These are phyloP conservation scores for Dascyllus trimaculatus DNA, from an alignment of 2,113 vertebrate species.

Conservation along the genomic window DNA sequence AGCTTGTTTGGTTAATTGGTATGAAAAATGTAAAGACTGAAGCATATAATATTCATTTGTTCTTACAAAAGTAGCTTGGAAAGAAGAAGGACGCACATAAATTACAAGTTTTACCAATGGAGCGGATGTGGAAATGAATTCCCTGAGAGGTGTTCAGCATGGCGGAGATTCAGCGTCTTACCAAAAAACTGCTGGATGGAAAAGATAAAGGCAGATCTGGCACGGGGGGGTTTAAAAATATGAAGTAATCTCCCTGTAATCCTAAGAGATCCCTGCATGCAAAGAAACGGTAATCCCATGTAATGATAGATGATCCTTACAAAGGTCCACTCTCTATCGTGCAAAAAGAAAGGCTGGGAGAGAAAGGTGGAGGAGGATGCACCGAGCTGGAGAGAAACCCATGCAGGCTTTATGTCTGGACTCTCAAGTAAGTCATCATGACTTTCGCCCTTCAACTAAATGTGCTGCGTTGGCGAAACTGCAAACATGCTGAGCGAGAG, in stretches of 20 bases:
- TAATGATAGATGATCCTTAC: conserved; percentile 81
- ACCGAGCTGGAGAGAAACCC: conserved; percentile 14
- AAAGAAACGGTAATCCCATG: conserved; percentile 81
- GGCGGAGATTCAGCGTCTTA: conserved; percentile 50
- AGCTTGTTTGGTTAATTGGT: conserved; percentile 26
- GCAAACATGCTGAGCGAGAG: conserved; percentile 62
- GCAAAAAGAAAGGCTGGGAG: conserved; percentile 56
- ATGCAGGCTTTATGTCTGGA: conserved; percentile 40
- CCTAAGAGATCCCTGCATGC: conserved; percentile 78
- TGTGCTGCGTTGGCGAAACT: conserved; percentile 64
- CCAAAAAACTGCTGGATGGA: conserved; percentile 61
- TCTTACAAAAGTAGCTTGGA: conserved; percentile 5
- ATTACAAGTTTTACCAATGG: background rate
- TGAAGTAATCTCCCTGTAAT: conserved; percentile 84
- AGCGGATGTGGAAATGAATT: conserved; percentile 11
- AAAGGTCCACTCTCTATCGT: conserved; percentile 65
- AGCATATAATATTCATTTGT: conserved; percentile 7
- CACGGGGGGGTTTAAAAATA: conserved; percentile 70
- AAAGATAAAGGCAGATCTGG: conserved; percentile 74
- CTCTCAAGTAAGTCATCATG: conserved; percentile 59
- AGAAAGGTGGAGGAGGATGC: conserved; percentile 52
- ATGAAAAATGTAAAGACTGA: conserved; percentile 11
- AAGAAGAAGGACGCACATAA: background rate
- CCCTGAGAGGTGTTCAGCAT: background rate
- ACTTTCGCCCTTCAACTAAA: conserved; percentile 67